A percentile compares a stretch with the other conserved stretches of the same genome.
Conservation (phyloP, 2,888 invertebrate genomes). For the Tuta absoluta region DNA sequence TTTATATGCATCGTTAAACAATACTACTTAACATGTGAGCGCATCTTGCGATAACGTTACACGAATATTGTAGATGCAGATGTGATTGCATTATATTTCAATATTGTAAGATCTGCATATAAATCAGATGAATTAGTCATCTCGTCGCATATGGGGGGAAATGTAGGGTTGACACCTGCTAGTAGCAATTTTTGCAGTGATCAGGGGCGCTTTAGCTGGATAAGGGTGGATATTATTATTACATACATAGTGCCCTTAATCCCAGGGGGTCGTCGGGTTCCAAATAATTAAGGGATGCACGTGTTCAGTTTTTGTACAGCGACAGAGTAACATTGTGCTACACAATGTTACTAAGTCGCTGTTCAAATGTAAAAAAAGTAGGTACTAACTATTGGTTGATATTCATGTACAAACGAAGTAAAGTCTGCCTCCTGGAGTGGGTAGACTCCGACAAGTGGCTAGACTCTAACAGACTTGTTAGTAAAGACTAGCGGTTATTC, state of each 20-base stretch:
- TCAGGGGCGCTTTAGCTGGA: constrained; percentile 41
- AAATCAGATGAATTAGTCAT: constrained; percentile 7
- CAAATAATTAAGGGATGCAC: constrained; percentile 41
- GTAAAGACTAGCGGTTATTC: neutral
- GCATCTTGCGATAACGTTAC: too few species aligned
- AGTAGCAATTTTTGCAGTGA: constrained; percentile 40
- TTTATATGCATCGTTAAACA: neutral
- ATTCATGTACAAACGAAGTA: neutral
- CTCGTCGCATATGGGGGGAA: constrained; percentile 31
- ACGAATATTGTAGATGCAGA: too few species aligned
- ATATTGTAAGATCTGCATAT: neutral
- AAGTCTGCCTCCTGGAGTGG: neutral
- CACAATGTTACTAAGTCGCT: too few species aligned
- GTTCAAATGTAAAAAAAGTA: too few species aligned
- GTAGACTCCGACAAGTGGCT: constrained; percentile 7
- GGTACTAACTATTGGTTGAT: too few species aligned
- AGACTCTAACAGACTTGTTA: neutral
- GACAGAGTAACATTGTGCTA: neutral
- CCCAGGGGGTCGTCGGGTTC: constrained; percentile 39
- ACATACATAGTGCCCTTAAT: constrained; percentile 39
- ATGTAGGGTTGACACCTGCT: constrained; percentile 46
- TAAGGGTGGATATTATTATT: constrained; percentile 47
- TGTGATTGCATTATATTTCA: neutral
- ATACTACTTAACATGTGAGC: too few species aligned
- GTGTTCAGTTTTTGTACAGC: constrained; percentile 28